Evolutionary conservation across 2,797 vertebrate genomes (phyloP), one percentile per base, ranked within the genome.

Genomic region (Leptodactylus fallax): DNA sequence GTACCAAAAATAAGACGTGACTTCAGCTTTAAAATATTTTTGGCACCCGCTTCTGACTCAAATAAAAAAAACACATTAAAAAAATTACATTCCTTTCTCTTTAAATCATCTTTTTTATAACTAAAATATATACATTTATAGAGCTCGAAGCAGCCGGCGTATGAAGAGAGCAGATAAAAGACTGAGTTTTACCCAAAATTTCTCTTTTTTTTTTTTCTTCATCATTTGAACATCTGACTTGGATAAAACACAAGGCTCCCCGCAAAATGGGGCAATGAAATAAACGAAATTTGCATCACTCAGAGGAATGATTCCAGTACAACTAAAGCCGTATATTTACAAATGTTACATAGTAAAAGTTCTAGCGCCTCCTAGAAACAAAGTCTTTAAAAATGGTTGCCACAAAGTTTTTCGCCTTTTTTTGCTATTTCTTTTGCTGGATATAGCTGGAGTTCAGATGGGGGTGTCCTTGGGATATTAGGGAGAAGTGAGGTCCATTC

Each of bases 261-360:
- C 98, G 96, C 96, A 97, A 98, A 99, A 98, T 94, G 96, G 97
- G 97, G 97, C 95, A 98, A 98, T 98, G 98, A 98, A 98, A 99
- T 98, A 98, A 97, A 96, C 97, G 95, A 98, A 96, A 98, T 98
- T 97, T 98, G 96, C 97, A 99, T 98, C 98, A 99, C 98, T 97
- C 94, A 86, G 94, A 95, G 97, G 95, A 95, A 97, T 96, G 97
- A 99, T 98, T 97, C 97, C 91, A 95, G 95, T 97, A 97, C 97
- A 98, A 98, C 97, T 95, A 96, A 95, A 95, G 90, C 92, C 94
- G 92, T 95, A 92, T 96, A 96, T 98, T 95, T 99, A 99, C 98
- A 99, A 98, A 98, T 96, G 95, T 97, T 97, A 98, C 97, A 99
- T 95, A 95, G 94, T 97, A 97, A 98, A 98, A 97, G 95, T 94